Base-by-base conservation (phyloP, 2,113 vertebrate species). In the Cryptotis parvus region DNA sequence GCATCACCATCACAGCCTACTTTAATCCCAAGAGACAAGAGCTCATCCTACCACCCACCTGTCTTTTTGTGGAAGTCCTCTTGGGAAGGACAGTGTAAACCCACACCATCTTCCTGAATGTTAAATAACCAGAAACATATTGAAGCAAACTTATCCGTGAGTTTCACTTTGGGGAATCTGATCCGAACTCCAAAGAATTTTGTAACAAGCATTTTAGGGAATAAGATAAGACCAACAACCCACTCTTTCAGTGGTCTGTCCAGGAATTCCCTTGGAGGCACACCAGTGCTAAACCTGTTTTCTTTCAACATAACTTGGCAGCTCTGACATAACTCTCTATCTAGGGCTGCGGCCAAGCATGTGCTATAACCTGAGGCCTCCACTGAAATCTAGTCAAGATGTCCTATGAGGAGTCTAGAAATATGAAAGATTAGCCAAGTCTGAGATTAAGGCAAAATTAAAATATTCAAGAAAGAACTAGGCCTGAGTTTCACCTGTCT, bases 131-230 rank as follows among this genome's bases (percentile, higher is more conserved):
- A 63, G 4, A 37, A 74, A 82, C 66, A 45, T 35, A 72, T 18
- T 68, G 26, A 75, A 26, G 24, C 69, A 92, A 29, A 76, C 35
- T 15, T 16, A 80, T 8, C n/a, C 29, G 74, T 22, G 55, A 58
- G 55, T 35, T 73, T 91, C 20, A 39, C 52, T 94, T 84, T 63
- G 7, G 22, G 27, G 20, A 79, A 65, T 78, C 18, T 74, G 37
- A 27, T 77, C 33, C 45, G 9, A 90, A 86, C 7, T 41, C 22
- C 87, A 95, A 18, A 27, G 4, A 10, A 29, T 63, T 5, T 78
- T 76, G 45, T 75, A 58, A 68, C 26, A 86, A 88, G 55, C 52
- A 86, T 61, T 31, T 87, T 63, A 69, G 35, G 55, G 9, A 78
- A 89, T n/a, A 81, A 66, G 55, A 4, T n/a, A 27, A 90, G 8